Evolutionary conservation across 2,797 vertebrate genomes (phyloP).

Genomic region (Chrysocyon brachyurus): DNA sequence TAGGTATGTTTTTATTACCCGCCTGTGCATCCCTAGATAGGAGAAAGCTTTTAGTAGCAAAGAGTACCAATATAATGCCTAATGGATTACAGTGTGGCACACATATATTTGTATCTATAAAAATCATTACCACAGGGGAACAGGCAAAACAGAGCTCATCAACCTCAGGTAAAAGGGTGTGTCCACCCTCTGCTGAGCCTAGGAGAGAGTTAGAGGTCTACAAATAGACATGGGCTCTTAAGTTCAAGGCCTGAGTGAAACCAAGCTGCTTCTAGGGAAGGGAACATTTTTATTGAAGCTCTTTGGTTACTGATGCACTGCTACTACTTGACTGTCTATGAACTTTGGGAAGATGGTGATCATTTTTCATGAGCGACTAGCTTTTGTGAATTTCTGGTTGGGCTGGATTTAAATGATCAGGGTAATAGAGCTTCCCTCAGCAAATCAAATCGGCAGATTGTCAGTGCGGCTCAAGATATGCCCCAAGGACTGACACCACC

Average conservation of each 20-base stretch:
- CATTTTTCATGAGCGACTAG: background rate
- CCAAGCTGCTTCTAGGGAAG: background rate
- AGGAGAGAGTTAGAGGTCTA: background rate
- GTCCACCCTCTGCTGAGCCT: background rate
- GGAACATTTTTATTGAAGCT: background rate
- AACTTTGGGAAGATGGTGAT: background rate
- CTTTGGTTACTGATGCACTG: background rate
- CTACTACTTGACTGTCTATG: background rate
- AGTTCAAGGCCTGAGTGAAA: background rate
- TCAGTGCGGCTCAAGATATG: background rate
- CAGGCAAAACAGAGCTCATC: background rate
- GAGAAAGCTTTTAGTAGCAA: background rate
- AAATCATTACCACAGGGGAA: background rate
- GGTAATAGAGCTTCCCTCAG: background rate
- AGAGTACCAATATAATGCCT: background rate
- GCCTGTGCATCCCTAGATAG: background rate
- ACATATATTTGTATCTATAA: background rate
- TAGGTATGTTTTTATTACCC: background rate
- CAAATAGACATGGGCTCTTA: background rate
- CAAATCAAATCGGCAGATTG: background rate
- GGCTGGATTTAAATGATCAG: background rate
- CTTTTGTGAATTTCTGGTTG: background rate
- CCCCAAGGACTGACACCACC: background rate
- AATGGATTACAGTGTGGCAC: background rate
- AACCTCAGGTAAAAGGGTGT: background rate